Evolutionary conservation across 1,140 invertebrate species (phyloP), one percentile per base, ranked within the genome.

Genomic region (Drosophila willistoni): DNA sequence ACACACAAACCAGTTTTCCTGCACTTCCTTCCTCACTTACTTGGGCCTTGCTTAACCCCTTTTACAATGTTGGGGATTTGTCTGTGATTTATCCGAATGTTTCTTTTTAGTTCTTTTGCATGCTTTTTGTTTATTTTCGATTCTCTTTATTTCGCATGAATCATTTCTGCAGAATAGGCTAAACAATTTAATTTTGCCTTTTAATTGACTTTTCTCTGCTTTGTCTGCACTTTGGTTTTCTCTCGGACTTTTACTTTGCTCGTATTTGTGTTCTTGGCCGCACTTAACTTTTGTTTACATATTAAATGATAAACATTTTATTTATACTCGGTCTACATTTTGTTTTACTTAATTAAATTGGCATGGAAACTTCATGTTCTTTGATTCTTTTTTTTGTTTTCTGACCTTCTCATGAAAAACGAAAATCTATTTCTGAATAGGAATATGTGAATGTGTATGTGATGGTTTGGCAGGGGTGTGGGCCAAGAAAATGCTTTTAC

Each of bases 301-400:
- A 36, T 63, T 42, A 10, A 62, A 47, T 74, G 34, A 67, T 75
- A 71, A 51, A 54, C 14, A 19, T 51, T 25, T 59, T 67, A 75
- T 71, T 66, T 29, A 12, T 51, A 51, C 22, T 63, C 13, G 9
- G 51, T 39, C 12, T 65, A 34, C 5, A 65, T 36, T 41, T 33
- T 41, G 13, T 44, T 51, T 51, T 51, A 51, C 17, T 51, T 51
- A 51, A 51, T 51, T 51, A 51, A 51, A 51, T 51, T 51, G 44
- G 44, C 44, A 51, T 51, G 44, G 44, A 51, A 51, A 51, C 44
- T 51, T 51, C 19, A 12, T 19, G 44, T 19, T 22, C 44, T 51
- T 22, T 51, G 17, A 10, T 22, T 47, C 44, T 47, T 17, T 47
- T 17, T 47, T 2, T 19, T 12, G 22, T 19, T 19, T 19, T 51